These are phyloP conservation scores for Amblyjoppa proteus DNA, from an alignment of 2,888 invertebrate species.

Conservation along the genomic window DNA sequence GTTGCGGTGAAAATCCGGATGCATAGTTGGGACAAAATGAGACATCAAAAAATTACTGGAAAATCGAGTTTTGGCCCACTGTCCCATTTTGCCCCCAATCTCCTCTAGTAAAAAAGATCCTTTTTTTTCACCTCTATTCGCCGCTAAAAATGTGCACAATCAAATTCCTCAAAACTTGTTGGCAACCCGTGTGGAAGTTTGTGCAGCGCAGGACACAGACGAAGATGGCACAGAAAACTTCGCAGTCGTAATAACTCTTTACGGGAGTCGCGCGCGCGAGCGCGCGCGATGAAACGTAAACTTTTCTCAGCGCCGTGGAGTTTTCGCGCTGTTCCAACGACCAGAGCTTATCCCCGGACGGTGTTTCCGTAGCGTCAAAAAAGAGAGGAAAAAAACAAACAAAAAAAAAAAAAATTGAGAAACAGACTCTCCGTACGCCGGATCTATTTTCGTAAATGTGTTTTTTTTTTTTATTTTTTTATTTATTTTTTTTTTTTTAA, in stretches of 20 bases:
- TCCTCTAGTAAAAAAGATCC: not conserved
- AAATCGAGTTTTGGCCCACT: too few relatives aligned
- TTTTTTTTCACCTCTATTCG: not conserved
- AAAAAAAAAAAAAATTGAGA: not conserved
- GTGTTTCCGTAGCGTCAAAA: not conserved
- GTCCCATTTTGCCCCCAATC: too few relatives aligned
- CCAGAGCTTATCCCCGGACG: not conserved
- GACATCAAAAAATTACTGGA: too few relatives aligned
- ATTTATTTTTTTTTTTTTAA: not conserved
- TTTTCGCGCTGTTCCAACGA: not conserved
- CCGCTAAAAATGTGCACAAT: not conserved
- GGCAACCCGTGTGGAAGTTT: not conserved
- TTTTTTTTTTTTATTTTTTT: not conserved
- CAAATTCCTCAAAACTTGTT: not conserved
- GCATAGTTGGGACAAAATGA: too few relatives aligned
- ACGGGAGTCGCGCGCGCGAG: not conserved
- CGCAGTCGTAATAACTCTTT: slow-evolving; percentile 10
- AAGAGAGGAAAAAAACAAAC: not conserved
- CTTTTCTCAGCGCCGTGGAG: slow-evolving; percentile 7
- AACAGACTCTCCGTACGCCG: not conserved
- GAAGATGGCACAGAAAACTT: not conserved
- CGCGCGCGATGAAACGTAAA: slow-evolving; percentile 15
- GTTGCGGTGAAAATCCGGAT: too few relatives aligned
- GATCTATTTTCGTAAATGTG: not conserved
- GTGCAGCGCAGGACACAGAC: not conserved